Base-by-base conservation (phyloP, 2,888 invertebrate genomes). In the Athetis lepigone region DNA sequence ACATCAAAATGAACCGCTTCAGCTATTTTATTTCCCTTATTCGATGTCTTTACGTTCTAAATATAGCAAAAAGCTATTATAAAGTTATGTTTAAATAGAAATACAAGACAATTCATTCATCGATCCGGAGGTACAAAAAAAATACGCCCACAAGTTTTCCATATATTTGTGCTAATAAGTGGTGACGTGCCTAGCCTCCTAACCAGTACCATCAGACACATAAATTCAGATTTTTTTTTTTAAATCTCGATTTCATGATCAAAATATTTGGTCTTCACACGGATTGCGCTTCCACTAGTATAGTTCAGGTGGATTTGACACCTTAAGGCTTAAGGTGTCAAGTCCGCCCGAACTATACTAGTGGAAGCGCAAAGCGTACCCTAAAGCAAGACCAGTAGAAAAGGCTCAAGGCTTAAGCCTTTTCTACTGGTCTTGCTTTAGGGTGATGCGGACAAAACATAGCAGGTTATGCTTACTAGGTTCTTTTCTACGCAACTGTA, bases 91-190 rank as follows among this genome's bases (percentile, higher is more conserved):
- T 52, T 64, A 50, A 69, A 69, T 55, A 51, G 13, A 70, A 33
- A 36, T 42, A 67, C 45, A 45, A 61, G 61, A 59, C 56, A 55
- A 67, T 80, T 79, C 79, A 80, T 79, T 79, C 79, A 79, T 77
- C 39, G 52, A 70, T 64, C 51, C 21, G 58, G 51, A 19, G n/a
- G 46, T 39, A 50, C 42, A 72, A 33, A 77, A 70, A 69, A 75
- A 60, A 42, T 51, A 63, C 78, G 36, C 80, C 79, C 65, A 80
- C 75, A 18, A 19, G 2, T 21, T 42, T 45, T 68, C 73, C 73
- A 60, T 51, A 71, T 50, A 49, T 54, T 63, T 60, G 63, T 77
- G 78, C 54, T 58, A 78, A 77, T 74, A 49, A 2, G 29, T 47
- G 46, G 37, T 77, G 68, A 77, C 66, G 68, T 62, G 52, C 9